A percentile compares a stretch with the other conserved stretches of the same genome.
phyloP scores from a whole-genome alignment of 2,888 invertebrate species.

The Dysmachus trigonus region DNA sequence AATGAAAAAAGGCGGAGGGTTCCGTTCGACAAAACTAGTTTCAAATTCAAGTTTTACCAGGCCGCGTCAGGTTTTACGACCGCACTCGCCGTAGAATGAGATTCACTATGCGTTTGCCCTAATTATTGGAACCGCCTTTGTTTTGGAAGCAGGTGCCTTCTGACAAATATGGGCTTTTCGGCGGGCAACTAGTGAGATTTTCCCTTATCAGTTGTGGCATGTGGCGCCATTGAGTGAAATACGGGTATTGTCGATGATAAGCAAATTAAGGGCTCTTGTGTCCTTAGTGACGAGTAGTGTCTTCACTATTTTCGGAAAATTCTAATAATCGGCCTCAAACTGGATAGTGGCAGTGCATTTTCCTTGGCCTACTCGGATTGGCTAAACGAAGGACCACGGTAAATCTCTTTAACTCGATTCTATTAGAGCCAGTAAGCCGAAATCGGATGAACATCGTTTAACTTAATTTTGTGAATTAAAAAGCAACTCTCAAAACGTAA shows the following conservation, averaged over 20 bases:
- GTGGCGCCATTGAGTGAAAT: neutral
- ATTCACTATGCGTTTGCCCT: conserved; percentile 40
- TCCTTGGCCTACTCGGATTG: conserved; percentile 64
- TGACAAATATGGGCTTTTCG: neutral
- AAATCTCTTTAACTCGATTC: conserved; percentile 47
- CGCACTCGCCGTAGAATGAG: conserved; percentile 43
- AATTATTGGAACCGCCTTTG: conserved; percentile 37
- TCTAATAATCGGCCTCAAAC: conserved; percentile 51
- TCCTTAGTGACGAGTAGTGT: neutral
- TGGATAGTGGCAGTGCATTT: conserved; percentile 63
- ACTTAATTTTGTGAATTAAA: neutral
- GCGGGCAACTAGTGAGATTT: neutral
- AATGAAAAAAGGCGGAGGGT: conserved; percentile 45
- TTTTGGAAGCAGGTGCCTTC: conserved; percentile 41
- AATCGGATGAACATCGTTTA: neutral
- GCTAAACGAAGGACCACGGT: conserved; percentile 63
- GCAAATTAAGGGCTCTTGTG: neutral
- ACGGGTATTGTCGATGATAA: neutral
- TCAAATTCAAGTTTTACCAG: conserved; percentile 50
- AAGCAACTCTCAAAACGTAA: neutral
- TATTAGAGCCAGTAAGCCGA: neutral
- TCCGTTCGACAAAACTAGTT: conserved; percentile 46
- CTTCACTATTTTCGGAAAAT: neutral
- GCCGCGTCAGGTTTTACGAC: conserved; percentile 48
- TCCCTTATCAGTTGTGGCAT: neutral